Evolutionary conservation across 2,888 invertebrate genomes (phyloP), one percentile per base, ranked within the genome.

Genomic region (Nycteola revayana): DNA sequence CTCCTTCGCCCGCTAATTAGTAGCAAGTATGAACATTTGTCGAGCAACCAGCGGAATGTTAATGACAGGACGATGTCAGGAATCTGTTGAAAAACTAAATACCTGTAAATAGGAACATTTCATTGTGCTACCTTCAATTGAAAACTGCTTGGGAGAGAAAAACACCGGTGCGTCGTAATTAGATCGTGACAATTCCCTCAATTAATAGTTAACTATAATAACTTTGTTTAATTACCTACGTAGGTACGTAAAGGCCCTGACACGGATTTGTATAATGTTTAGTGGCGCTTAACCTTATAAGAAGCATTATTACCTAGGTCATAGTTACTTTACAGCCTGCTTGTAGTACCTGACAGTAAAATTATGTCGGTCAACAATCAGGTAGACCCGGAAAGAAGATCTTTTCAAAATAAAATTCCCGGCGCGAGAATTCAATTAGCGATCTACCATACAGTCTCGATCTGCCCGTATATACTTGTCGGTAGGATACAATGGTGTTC

Each of bases 1-100:
- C 0, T 17, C 30, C 29, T 28, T 30, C 14, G 14, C 14, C 14
- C 17, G 9, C 21, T 43, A 35, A 47, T 35, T 40, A 25, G 10
- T 28, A 34, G n/a, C n/a, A n/a, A n/a, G 25, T 9, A 24, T 20
- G 27, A 20, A 31, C n/a, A 28, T 36, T 36, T 51, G 27, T 32
- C 29, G n/a, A 11, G 27, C 14, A 5, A 14, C 14, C 25, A 37
- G 24, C 25, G 18, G 33, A 47, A 43, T 36, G 36, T 33, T 41
- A 36, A 41, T n/a, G 28, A 23, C 27, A 31, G 1, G 18, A 27
- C 24, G 10, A 26, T 23, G 25, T 24, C 7, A 29, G 40, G 23
- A 42, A 50, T 45, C 49, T 40, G 18, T 33, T 28, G 14, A 38
- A 57, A 57, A 41, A 41, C 27, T 17, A 25, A 44, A 41, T 36